Evolutionary conservation across 1,140 invertebrate species (phyloP), one percentile per base, ranked within the genome.

Genomic region (Grapholita molesta): DNA sequence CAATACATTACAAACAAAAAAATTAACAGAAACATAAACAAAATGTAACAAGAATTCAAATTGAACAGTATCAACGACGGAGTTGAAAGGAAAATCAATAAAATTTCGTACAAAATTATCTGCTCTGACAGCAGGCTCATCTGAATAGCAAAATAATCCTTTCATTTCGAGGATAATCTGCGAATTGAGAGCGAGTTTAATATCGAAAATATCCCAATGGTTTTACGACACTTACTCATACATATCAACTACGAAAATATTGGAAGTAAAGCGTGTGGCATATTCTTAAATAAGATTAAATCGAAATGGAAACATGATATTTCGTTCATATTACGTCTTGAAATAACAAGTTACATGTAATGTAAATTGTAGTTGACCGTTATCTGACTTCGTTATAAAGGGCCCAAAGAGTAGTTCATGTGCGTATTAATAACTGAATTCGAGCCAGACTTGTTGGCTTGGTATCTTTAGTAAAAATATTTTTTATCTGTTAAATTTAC

Each of bases 131-230:
- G 55, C 24, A 61, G 25, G 55, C 55, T 28, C 55, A 28, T 61
- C 55, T 61, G 55, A 61, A 61, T 61, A 61, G 55, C 55, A 61
- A 61, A 61, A 61, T 61, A 61, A 61, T 61, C 67, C 70, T 72
- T 71, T 72, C 67, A 69, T 72, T 74, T 77, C 30, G 61, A 64
- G 72, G 75, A 74, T 75, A 69, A 52, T 33, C 32, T 65, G 66
- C 69, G 69, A 71, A 71, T 74, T 61, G 55, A 61, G 55, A 61
- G 55, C 55, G 28, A 28, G 55, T 61, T 61, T 61, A 61, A 61
- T 61, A 61, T 61, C 21, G 55, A 32, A 32, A 61, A 32, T 61
- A 61, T 61, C 32, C 6, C 55, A 18, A 61, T 28, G n/a, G 18
- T 61, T 61, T 61, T 18, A 61, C 11, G 53, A 25, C 25, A 61